phyloP scores from a whole-genome alignment of 1,140 invertebrate species.

The Agrilus planipennis region DNA sequence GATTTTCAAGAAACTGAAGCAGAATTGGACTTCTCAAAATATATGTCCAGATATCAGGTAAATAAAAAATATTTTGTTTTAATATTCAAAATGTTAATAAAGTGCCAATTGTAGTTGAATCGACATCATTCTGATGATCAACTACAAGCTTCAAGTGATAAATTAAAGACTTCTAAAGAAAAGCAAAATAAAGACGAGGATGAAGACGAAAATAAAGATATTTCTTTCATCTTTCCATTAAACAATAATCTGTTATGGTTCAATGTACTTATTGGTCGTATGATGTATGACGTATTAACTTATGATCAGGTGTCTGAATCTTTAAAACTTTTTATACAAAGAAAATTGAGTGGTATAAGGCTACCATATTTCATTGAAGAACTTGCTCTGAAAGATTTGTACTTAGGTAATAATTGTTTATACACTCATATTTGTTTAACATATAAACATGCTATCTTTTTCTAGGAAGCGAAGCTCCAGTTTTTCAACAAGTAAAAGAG shows the following conservation, averaged over 20 bases:
- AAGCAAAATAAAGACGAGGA: too few relatives aligned
- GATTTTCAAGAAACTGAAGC: too few relatives aligned
- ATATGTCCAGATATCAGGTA: too few relatives aligned
- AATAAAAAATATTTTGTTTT: too few relatives aligned
- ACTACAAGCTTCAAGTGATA: too few relatives aligned
- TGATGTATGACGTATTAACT: constrained; percentile 66
- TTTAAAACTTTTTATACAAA: constrained; percentile 67
- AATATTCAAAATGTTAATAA: too few relatives aligned
- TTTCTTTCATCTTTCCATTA: too few relatives aligned
- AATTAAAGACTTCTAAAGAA: too few relatives aligned
- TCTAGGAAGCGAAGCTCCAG: constrained; percentile 62
- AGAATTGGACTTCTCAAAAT: too few relatives aligned
- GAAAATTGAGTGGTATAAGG: constrained; percentile 76
- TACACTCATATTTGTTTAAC: not conserved
- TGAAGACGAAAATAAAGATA: too few relatives aligned
- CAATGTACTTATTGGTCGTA: constrained; percentile 61
- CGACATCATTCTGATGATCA: too few relatives aligned
- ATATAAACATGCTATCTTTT: not conserved
- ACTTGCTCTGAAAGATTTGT: constrained; percentile 61
- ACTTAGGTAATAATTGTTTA: constrained; percentile 21
- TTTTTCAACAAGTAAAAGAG: constrained; percentile 60
- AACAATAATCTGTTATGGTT: constrained; percentile 51
- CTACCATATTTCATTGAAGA: constrained; percentile 83
- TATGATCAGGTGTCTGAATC: constrained; percentile 47
- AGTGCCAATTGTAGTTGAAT: too few relatives aligned